Percentiles rank a stretch among this genome's conserved stretches.
These are phyloP conservation scores for Glomeris marginata DNA, from an alignment of 2,888 invertebrate species.

Conservation along the genomic window DNA sequence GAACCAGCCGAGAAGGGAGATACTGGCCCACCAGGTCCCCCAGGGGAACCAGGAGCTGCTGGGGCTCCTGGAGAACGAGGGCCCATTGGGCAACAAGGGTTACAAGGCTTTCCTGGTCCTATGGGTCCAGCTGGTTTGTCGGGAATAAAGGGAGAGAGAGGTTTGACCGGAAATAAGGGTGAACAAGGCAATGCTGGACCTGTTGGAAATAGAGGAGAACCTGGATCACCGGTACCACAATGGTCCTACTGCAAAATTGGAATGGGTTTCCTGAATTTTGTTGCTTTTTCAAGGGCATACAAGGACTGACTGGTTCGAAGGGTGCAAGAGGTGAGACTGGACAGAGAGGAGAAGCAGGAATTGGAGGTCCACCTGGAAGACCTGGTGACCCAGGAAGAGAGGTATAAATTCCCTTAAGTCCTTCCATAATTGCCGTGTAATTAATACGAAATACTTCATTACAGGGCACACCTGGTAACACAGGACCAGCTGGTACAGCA, in stretches of 20 bases:
- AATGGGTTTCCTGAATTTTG: background rate
- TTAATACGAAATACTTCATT: background rate
- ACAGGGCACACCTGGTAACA: slow-evolving; percentile 54
- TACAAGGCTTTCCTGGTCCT: slow-evolving; percentile 42
- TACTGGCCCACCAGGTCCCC: slow-evolving; percentile 51
- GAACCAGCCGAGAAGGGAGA: slow-evolving; percentile 68
- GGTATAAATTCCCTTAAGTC: slow-evolving; percentile 38
- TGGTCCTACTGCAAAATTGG: background rate
- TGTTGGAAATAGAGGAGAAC: slow-evolving; percentile 32
- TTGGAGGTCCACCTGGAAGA: slow-evolving; percentile 58
- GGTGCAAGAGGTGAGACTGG: slow-evolving; percentile 62
- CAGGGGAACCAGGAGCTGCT: slow-evolving; percentile 54
- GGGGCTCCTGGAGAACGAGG: slow-evolving; percentile 62
- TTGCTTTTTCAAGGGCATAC: slow-evolving; percentile 36
- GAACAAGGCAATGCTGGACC: slow-evolving; percentile 52
- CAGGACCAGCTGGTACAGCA: slow-evolving; percentile 49
- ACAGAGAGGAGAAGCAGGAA: slow-evolving; percentile 54
- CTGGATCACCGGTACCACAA: slow-evolving; percentile 10
- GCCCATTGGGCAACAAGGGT: slow-evolving; percentile 50
- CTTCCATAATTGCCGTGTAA: too few species aligned
- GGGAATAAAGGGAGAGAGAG: slow-evolving; percentile 58
- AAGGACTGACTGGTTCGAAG: slow-evolving; percentile 52
- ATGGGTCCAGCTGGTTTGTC: slow-evolving; percentile 51
- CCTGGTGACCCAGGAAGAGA: slow-evolving; percentile 57
- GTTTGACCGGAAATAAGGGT: slow-evolving; percentile 52